These are phyloP conservation scores for Leptinotarsa juncta DNA, from an alignment of 2,888 invertebrate species.

Conservation along the genomic window DNA sequence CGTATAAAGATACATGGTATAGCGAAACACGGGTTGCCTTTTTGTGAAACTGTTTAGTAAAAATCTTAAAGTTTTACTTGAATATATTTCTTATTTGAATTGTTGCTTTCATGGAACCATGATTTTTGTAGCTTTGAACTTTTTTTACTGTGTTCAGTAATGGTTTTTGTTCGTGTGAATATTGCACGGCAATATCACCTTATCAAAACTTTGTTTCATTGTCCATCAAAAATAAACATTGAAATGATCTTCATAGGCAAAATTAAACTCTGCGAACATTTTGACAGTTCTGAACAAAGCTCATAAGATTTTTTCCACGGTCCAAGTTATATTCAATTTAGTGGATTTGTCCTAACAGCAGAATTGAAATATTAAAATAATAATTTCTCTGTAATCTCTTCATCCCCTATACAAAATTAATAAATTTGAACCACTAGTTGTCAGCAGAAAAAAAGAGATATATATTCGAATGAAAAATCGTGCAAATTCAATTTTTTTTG, in stretches of 20 bases:
- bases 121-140: not conserved
- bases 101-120: not conserved
- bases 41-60: too few species aligned
- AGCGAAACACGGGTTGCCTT: too few species aligned
- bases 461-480: too few species aligned
- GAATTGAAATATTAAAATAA: too few species aligned
- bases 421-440: too few species aligned
- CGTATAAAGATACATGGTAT: too few species aligned
- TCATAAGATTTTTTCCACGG: not conserved
- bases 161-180: not conserved
- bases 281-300: not conserved
- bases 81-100: too few species aligned
- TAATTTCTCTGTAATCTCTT: too few species aligned
- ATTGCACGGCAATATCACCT: not conserved
- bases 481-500: too few species aligned
- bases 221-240: not conserved
- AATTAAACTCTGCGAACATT: not conserved
- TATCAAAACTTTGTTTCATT: not conserved
- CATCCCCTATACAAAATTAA: too few species aligned
- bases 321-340: not conserved
- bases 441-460: too few species aligned
- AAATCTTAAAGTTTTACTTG: too few species aligned
- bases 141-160: not conserved
- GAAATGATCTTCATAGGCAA: not conserved
- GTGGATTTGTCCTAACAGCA: not conserved